Base-by-base conservation (phyloP, 2,888 invertebrate genomes). In the Lycophotia porphyrea region DNA sequence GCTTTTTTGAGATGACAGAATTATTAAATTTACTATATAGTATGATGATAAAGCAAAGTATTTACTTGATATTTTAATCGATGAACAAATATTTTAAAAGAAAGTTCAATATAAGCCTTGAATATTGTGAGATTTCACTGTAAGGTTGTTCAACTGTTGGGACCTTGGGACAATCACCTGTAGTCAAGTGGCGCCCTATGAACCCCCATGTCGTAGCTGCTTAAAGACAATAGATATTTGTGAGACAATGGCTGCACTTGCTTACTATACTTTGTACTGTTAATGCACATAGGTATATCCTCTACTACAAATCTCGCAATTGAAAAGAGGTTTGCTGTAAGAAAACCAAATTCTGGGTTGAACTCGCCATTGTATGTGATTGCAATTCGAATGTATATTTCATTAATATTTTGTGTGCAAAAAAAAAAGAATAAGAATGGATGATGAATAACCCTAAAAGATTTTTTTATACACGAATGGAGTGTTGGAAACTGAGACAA, bases 21-120 rank as follows among this genome's bases (percentile, higher is more conserved):
- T 61, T 58, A 78, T 78, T 68, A 39, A 65, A 75, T 69, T 74
- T 49, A 67, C 71, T 72, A 64, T 42, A 76, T 74, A 73, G 34
- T 71, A 13, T 15, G 55, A 49, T 52, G 44, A 82, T 70, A 55
- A 55, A 44, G 65, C 27, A 39, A n/a, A 39, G 15, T 61, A 34
- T 63, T 63, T 71, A 18, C 24, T 44, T 70, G 44, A 60, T 55
- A 42, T 47, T 84, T 74, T 84, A 71, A 84, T 72, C 47, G 69
- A 81, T 74, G 52, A 47, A 42, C 44, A n/a, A 64, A 69, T 31
- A 63, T 81, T 52, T 74, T 60, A 47, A 21, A 39, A 55, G 27
- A 64, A 74, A 60, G 34, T 39, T 49, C 31, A 55, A 55, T 55
- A n/a, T 55, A 61, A 74, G 77, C 31, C 31, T 72, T 31, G 44